phyloP scores from a whole-genome alignment of 35 echinoderm and acorn worm genomes.

The Anneissia japonica region DNA sequence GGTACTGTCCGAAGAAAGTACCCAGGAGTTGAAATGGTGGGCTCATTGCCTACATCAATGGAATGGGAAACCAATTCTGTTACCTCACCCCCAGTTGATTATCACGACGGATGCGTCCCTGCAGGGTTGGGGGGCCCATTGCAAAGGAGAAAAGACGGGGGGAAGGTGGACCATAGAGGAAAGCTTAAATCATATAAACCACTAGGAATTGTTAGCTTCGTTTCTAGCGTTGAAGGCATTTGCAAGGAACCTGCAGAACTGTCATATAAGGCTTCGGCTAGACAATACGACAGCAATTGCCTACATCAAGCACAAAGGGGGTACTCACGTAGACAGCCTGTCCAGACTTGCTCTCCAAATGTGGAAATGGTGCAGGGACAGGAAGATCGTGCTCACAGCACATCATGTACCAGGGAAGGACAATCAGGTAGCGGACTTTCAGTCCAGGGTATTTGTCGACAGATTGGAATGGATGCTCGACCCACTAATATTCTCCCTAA shows the following conservation, averaged over 20 bases:
- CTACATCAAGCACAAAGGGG: conserved; percentile 17
- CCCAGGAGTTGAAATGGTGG: neutral
- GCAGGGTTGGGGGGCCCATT: conserved; percentile 16
- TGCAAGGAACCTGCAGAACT: neutral
- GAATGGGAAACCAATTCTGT: conserved; percentile 3
- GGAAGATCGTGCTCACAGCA: conserved; percentile 1
- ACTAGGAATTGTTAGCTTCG: neutral
- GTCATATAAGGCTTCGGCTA: neutral
- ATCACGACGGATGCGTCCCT: conserved; percentile 14
- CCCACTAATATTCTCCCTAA: neutral
- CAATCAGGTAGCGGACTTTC: neutral
- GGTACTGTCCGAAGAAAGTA: neutral
- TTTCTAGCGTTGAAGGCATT: neutral
- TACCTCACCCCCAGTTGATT: neutral
- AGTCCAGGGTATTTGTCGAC: neutral
- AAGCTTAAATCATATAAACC: neutral
- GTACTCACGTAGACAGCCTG: neutral
- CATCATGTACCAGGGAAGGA: conserved; percentile 2
- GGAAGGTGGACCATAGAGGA: neutral
- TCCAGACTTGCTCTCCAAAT: neutral
- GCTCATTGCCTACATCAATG: neutral
- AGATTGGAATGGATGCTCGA: conserved; percentile 6
- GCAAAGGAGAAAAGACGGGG: neutral
- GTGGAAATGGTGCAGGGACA: conserved; percentile 3
- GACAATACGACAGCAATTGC: conserved; percentile 9